Conservation (phyloP, 2,888 invertebrate genomes). For the Hydrotaea diabolus region DNA sequence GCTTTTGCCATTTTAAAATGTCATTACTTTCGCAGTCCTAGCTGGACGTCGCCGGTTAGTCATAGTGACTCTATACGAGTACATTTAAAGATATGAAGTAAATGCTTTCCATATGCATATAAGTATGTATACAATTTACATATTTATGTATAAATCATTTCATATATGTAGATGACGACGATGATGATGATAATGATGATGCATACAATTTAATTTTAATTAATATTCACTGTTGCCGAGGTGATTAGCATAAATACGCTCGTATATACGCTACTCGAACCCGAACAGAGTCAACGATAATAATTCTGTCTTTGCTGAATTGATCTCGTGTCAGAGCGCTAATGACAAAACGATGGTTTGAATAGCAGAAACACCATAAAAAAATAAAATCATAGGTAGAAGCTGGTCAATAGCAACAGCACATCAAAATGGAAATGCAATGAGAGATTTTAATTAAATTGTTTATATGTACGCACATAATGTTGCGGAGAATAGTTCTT, state of each 20-base stretch:
- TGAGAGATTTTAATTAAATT: constrained; percentile 4
- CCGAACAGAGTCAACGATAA: not conserved
- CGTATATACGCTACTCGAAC: not conserved
- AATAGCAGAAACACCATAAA: no score
- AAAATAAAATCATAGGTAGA: not conserved
- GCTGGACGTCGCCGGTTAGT: no score
- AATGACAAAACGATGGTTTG: no score
- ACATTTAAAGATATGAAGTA: not conserved
- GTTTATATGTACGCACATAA: not conserved
- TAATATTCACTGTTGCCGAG: constrained; percentile 58
- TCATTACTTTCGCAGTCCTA: not conserved
- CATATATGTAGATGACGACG: no score
- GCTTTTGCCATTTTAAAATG: constrained; percentile 3
- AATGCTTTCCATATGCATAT: constrained; percentile 36
- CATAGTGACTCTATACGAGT: not conserved
- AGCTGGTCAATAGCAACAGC: not conserved
- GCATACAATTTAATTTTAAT: constrained; percentile 66
- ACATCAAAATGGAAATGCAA: not conserved
- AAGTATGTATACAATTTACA: no score
- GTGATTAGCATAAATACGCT: constrained; percentile 64
- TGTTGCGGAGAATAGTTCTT: not conserved
- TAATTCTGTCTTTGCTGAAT: not conserved
- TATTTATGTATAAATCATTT: constrained; percentile 58
- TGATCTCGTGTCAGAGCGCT: not conserved
- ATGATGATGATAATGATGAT: constrained; percentile 39